Percentiles rank a stretch among this genome's conserved stretches.
These are phyloP conservation scores for Anableps anableps DNA, from an alignment of 2,797 vertebrate genomes.

Conservation along the genomic window DNA sequence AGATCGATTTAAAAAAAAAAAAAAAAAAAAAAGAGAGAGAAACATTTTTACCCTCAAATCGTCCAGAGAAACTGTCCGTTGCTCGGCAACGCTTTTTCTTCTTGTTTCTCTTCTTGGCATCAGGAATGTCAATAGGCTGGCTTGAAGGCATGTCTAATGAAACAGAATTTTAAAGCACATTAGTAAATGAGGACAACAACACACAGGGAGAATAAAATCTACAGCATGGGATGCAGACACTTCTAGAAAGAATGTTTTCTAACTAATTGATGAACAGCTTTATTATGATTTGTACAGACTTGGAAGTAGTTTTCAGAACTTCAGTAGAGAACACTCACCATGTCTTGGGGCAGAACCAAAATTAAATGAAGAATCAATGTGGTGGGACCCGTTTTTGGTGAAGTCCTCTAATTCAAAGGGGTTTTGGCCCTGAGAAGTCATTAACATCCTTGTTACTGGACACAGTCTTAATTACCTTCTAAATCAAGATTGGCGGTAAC, in stretches of 20 bases:
- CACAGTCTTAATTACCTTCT: background rate
- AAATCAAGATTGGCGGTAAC: constrained; percentile 4
- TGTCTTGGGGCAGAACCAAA: constrained; percentile 90
- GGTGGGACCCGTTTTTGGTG: constrained; percentile 85
- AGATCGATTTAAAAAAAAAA: no score
- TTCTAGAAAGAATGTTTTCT: background rate
- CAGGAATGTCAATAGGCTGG: constrained; percentile 96
- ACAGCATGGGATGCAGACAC: background rate
- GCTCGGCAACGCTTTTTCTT: constrained; percentile 98
- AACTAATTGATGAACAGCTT: background rate
- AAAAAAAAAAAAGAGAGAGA: background rate
- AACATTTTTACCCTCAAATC: constrained; percentile 90
- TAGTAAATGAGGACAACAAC: background rate
- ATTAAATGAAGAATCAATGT: constrained; percentile 88
- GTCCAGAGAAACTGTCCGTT: constrained; percentile 96
- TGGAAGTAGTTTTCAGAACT: background rate
- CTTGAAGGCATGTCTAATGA: constrained; percentile 91
- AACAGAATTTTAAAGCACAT: constrained; percentile 8
- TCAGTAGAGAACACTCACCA: constrained; percentile 77
- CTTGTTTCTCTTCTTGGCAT: constrained; percentile 96
- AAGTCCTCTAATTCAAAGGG: constrained; percentile 93
- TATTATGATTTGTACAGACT: background rate
- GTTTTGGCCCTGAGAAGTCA: constrained; percentile 88
- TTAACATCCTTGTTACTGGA: constrained; percentile 16
- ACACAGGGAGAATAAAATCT: background rate